Conservation (phyloP, 2,797 vertebrate genomes). For the Megalops cyprinoides region DNA sequence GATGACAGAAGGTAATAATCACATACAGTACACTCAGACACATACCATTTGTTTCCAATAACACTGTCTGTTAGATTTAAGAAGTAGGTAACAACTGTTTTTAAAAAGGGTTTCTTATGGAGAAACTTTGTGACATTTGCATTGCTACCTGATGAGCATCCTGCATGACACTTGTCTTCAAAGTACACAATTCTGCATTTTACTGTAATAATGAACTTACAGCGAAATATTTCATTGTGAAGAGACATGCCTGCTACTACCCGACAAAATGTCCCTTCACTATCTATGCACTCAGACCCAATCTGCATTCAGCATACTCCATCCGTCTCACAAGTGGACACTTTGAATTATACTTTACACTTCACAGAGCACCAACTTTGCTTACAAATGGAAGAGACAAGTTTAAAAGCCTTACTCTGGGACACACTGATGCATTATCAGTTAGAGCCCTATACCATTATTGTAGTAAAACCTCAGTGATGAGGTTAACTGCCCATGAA, state of each 20-base stretch:
- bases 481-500: not conserved
- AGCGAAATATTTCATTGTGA: not conserved
- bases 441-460: not conserved
- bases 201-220: not conserved
- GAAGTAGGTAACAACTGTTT: not conserved
- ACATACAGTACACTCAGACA: not conserved
- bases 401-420: conserved; percentile 6
- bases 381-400: not conserved
- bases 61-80: not conserved
- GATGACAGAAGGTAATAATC: not conserved
- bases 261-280: not conserved
- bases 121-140: not conserved
- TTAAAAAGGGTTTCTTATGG: not conserved
- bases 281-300: not conserved
- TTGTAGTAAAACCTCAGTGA: not conserved
- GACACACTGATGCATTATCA: not conserved
- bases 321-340: not conserved
- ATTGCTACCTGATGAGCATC: not conserved
- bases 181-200: not conserved
- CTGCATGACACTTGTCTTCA: not conserved
- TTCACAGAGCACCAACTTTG: not conserved
- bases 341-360: not conserved
- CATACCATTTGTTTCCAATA: not conserved
- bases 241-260: not conserved
- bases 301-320: not conserved